Conservation (phyloP, 2,113 vertebrate genomes). For the Takifugu flavidus region DNA sequence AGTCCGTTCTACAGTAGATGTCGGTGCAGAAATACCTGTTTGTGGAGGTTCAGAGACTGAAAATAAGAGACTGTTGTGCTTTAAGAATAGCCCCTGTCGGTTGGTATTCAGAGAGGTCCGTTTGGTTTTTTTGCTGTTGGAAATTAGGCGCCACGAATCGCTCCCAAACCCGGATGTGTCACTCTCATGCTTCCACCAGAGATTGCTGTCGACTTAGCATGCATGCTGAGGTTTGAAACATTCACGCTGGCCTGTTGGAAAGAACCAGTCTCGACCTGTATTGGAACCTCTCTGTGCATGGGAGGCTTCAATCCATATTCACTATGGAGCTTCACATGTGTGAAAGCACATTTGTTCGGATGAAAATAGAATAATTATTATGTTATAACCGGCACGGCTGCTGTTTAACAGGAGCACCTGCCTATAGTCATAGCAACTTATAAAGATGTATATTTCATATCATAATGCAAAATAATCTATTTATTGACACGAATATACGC, state of each 20-base stretch:
- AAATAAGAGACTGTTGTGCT: constrained; percentile 23
- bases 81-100: not conserved
- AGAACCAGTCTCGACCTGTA: constrained; percentile 66
- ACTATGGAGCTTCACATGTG: constrained; percentile 47
- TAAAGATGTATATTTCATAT: constrained; percentile 73
- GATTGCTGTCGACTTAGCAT: constrained; percentile 44
- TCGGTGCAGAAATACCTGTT: constrained; percentile 51
- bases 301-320: constrained; percentile 70
- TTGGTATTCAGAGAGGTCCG: too few species aligned
- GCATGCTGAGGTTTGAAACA: constrained; percentile 52
- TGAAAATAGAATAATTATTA: constrained; percentile 67
- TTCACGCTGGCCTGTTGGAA: constrained; percentile 62
- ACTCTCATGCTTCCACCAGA: constrained; percentile 40
- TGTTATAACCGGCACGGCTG: constrained; percentile 62
- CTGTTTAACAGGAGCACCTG: constrained; percentile 40
- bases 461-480: constrained; percentile 71
- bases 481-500: constrained; percentile 67
- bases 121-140: constrained; percentile 26
- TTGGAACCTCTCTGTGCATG: constrained; percentile 77
- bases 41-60: constrained; percentile 28
- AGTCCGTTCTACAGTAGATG: constrained; percentile 33
- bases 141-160: too few species aligned
- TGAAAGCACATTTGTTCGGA: constrained; percentile 58
- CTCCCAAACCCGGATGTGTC: not conserved
- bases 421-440: constrained; percentile 71